Percentiles rank a stretch among this genome's conserved stretches.
These are phyloP conservation scores for Drosophila trapezifrons DNA, from an alignment of 1,140 invertebrate species.

Conservation along the genomic window DNA sequence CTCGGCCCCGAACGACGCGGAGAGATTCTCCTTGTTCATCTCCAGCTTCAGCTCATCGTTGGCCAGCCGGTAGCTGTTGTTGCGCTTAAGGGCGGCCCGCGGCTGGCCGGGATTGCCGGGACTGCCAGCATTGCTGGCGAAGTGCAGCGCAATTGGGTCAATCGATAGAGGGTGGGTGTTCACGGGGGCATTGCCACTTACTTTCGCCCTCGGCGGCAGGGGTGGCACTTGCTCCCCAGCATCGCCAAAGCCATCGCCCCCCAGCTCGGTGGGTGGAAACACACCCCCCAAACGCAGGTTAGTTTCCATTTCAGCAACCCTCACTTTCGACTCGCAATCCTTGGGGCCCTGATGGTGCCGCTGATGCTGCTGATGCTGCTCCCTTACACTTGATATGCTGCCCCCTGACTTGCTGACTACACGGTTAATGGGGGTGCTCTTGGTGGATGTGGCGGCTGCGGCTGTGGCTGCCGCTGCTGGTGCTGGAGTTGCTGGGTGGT, in stretches of 20 bases:
- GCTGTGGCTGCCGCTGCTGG: constrained; percentile 19
- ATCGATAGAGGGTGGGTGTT: constrained; percentile 64
- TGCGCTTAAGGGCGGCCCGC: constrained; percentile 87
- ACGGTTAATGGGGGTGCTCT: constrained; percentile 42
- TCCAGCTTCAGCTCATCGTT: constrained; percentile 85
- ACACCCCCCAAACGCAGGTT: constrained; percentile 39
- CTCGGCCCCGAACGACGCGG: constrained; percentile 18
- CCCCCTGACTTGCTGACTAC: constrained; percentile 69
- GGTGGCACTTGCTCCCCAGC: constrained; percentile 40
- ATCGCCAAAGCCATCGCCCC: constrained; percentile 3
- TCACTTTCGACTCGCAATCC: constrained; percentile 55
- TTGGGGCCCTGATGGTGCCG: constrained; percentile 32
- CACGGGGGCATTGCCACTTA: constrained; percentile 47
- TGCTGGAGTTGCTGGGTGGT: constrained; percentile 47
- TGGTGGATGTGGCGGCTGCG: constrained; percentile 13
- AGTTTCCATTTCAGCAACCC: constrained; percentile 62
- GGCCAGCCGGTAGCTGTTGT: constrained; percentile 93
- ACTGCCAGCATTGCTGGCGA: constrained; percentile 48
- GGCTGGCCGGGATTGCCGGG: constrained; percentile 31
- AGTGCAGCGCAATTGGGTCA: constrained; percentile 82
- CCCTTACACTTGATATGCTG: constrained; percentile 76
- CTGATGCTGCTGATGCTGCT: constrained; percentile 31
- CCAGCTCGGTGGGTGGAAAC: not conserved
- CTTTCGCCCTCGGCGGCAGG: constrained; percentile 72
- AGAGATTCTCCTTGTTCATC: constrained; percentile 77